phyloP scores from a whole-genome alignment of 2,797 vertebrate species.

The Macrochelys suwanniensis region DNA sequence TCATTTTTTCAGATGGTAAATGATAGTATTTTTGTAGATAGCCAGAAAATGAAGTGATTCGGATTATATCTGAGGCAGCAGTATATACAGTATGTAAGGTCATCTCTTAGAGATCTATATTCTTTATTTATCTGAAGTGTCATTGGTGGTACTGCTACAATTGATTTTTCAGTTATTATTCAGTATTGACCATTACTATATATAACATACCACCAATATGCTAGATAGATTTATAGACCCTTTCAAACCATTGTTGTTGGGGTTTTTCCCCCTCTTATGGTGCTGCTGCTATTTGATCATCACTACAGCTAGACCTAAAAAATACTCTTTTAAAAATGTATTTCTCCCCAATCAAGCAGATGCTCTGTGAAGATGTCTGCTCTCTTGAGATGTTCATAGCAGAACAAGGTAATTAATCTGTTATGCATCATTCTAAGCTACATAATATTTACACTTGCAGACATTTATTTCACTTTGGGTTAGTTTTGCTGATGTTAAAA shows the following conservation, averaged over 20 bases:
- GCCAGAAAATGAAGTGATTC: constrained; percentile 51
- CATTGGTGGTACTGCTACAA: not conserved
- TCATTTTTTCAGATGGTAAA: constrained; percentile 5
- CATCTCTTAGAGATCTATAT: not conserved
- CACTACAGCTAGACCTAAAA: not conserved
- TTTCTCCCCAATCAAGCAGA: not conserved
- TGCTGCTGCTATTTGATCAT: constrained; percentile 3
- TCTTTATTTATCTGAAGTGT: constrained; percentile 10
- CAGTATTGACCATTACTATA: constrained; percentile 22
- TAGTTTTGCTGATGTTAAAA: not conserved
- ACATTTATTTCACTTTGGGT: not conserved
- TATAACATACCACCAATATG: not conserved
- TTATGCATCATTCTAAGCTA: not conserved
- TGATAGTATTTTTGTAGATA: constrained; percentile 41
- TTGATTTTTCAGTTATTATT: constrained; percentile 63
- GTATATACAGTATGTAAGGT: not conserved
- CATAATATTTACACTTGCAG: not conserved
- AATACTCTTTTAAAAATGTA: not conserved
- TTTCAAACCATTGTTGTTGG: constrained; percentile 23
- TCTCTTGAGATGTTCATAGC: not conserved
- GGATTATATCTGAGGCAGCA: not conserved
- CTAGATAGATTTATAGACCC: not conserved
- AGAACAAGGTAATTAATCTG: not conserved
- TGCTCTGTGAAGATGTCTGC: not conserved
- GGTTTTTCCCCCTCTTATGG: not conserved